Percentiles rank a stretch among this genome's conserved stretches.
phyloP scores from a whole-genome alignment of 2,888 invertebrate species.

The Hypena proboscidalis region DNA sequence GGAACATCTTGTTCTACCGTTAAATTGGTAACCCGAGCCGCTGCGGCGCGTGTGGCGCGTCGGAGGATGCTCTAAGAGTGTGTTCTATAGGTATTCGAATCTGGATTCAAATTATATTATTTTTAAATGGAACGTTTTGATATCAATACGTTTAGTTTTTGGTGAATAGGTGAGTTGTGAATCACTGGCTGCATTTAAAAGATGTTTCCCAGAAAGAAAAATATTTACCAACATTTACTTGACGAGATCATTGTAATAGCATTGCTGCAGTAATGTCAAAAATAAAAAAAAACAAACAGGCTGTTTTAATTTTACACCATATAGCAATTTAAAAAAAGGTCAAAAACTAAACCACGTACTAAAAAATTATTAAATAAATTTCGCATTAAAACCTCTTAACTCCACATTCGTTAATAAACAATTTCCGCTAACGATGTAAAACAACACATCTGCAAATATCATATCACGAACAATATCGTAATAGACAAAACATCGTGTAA shows the following conservation, averaged over 20 bases:
- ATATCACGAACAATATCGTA: constrained; percentile 6
- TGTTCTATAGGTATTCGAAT: constrained; percentile 28
- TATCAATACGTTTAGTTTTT: no score
- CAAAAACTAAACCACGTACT: no score
- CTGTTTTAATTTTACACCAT: no score
- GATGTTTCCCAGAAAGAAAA: no score
- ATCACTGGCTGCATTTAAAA: no score
- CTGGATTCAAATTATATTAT: not conserved
- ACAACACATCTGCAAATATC: constrained; percentile 7
- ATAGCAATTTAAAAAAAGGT: no score
- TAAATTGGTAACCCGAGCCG: constrained; percentile 76
- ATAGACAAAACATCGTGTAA: constrained; percentile 25
- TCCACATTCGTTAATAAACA: no score
- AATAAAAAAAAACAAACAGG: no score
- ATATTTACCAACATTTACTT: no score
- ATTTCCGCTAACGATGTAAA: constrained; percentile 1
- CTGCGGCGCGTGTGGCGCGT: constrained; percentile 40
- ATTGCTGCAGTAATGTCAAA: no score
- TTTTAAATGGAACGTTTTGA: not conserved
- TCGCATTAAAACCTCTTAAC: not conserved
- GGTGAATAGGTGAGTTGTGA: no score
- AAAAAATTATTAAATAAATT: not conserved
- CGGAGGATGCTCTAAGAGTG: constrained; percentile 14
- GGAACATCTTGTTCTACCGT: constrained; percentile 51
- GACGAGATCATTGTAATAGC: no score